Evolutionary conservation across 2,888 invertebrate genomes (phyloP), one percentile per base, ranked within the genome.

Genomic region (Drosophila macrothrix): DNA sequence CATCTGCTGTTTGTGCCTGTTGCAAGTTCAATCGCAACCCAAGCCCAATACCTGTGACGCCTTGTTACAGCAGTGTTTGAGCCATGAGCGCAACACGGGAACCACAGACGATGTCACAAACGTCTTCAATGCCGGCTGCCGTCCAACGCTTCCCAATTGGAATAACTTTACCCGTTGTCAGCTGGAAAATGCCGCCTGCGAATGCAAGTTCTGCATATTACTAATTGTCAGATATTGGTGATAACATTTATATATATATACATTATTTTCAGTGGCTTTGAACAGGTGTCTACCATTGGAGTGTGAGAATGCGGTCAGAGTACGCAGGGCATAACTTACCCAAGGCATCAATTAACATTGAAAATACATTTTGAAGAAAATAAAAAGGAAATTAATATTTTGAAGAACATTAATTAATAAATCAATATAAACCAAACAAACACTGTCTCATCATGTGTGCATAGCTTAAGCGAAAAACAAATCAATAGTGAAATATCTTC

Each of bases 131-230:
- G 10, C 3, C 3, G 22, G 49, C 10, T 90, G 90, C n/a, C 65
- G 83, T 0, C 10, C 0, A 0, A 1, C 1, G 0, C 7, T 16
- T 16, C 19, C 28, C 2, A 54, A 14, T 9, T 90, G 91, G 91
- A 67, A 35, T 0, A 49, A 72, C 49, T 41, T 90, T 0, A 31
- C 77, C 1, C 83, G 76, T 3, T 88, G 90, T 33, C 67, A 90
- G 35, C 16, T 88, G 58, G 39, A 72, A 14, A 31, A 52, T 0
- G 83, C 70, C 6, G 53, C 63, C 46, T 88, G 88, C 10, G 39
- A 58, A 46, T 65, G 90, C 89, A 54, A 76, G 88, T 74, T 5
- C 4, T 14, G 3, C 1, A 29, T 22, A 58, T n/a, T 25, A 1
- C 4, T 19, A 25, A 28, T 25, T 28, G 12, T 7, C 16, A 14